Conservation (phyloP, 2,113 vertebrate species). For the Ahaetulla prasina region DNA sequence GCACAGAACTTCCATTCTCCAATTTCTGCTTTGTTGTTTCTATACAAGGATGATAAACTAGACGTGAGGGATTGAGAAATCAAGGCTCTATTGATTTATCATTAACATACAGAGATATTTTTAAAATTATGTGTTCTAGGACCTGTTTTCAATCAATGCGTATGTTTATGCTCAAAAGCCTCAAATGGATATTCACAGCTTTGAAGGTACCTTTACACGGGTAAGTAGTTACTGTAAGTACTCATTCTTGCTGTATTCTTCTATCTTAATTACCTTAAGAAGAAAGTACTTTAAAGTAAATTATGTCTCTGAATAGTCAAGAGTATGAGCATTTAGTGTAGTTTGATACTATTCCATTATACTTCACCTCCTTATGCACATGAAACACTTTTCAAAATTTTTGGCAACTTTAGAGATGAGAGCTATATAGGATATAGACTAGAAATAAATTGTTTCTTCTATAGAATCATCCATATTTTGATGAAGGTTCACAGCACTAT, state of each 20-base stretch:
- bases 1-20: background rate
- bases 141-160: conserved; percentile 92
- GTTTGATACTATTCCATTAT: background rate
- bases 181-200: conserved; percentile 96
- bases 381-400: background rate
- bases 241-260: background rate
- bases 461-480: background rate
- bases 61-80: background rate
- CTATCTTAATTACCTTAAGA: background rate
- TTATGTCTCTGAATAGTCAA: background rate
- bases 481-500: background rate
- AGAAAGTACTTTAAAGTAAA: background rate
- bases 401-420: background rate
- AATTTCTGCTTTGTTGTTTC: background rate
- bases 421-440: background rate
- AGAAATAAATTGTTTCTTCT: background rate
- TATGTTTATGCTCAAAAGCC: conserved; percentile 93
- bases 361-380: background rate
- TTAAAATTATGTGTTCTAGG: conserved; percentile 64
- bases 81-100: background rate
- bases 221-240: conserved; percentile 67
- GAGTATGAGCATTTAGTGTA: background rate
- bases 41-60: background rate
- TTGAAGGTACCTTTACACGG: conserved; percentile 96
- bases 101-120: conserved; percentile 11